Percentiles rank a stretch among this genome's conserved stretches.
Evolutionary conservation across 2,113 vertebrate genomes (phyloP).

Genomic region (Ptyas mucosa): DNA sequence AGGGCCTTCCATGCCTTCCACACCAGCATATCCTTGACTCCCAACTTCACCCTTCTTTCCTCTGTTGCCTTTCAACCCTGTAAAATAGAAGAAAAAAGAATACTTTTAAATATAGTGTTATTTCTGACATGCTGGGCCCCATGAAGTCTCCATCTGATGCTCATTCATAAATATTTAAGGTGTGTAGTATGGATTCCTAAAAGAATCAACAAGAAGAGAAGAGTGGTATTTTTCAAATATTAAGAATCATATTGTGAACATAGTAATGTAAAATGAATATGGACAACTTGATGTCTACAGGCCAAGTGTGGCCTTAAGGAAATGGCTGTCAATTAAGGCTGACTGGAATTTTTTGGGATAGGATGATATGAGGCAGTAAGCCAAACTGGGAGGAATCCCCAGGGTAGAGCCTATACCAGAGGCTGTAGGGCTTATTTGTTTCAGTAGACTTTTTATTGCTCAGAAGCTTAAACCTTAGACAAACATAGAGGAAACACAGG

Average conservation of each 20-base stretch:
- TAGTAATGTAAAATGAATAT: background rate
- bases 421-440: background rate
- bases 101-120: background rate
- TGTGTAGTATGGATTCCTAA: background rate
- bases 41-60: slow-evolving; percentile 73
- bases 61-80: slow-evolving; percentile 63
- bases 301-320: background rate
- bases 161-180: background rate
- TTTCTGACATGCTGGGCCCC: background rate
- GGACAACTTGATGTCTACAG: background rate
- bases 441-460: background rate
- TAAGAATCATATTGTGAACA: background rate
- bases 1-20: slow-evolving; percentile 74
- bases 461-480: background rate
- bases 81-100: slow-evolving; percentile 9
- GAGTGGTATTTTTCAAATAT: background rate
- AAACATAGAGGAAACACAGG: background rate
- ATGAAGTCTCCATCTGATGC: background rate
- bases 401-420: background rate
- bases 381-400: background rate
- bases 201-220: background rate
- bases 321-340: background rate
- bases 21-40: slow-evolving; percentile 78
- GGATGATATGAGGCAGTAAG: background rate
- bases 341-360: background rate